Evolutionary conservation across 37 sponge, comb jelly and placozoan species (phyloP).

Genomic region (Geodia barretti): DNA sequence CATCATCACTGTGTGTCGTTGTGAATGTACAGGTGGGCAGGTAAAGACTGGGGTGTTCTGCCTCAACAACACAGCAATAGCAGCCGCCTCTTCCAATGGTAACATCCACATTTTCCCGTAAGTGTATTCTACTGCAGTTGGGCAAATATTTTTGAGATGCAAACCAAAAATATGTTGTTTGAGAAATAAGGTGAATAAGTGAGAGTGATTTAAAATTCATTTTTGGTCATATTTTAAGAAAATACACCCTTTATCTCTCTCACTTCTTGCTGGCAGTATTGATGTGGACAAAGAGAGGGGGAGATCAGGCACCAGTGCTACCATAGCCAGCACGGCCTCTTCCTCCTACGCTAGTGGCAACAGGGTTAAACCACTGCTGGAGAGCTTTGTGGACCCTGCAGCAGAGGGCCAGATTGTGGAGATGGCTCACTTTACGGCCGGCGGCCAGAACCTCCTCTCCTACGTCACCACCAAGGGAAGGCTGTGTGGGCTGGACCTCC

Average conservation of each 20-base stretch:
- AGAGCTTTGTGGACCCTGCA: slow-evolving; percentile 22
- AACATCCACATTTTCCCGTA: slow-evolving; percentile 47
- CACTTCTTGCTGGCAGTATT: no score
- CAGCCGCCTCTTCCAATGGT: slow-evolving; percentile 62
- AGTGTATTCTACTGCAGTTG: no score
- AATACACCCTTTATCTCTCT: no score
- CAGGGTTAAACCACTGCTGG: slow-evolving; percentile 17
- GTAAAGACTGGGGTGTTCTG: slow-evolving; percentile 64
- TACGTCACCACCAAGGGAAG: slow-evolving; percentile 69
- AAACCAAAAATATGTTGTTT: slow-evolving; percentile 1
- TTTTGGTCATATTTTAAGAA: no score
- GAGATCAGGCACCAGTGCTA: background rate
- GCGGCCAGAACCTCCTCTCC: slow-evolving; percentile 55
- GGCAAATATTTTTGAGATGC: no score
- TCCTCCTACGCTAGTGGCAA: no score
- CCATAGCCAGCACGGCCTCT: no score
- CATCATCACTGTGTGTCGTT: no score
- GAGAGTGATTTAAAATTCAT: no score
- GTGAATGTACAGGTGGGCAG: slow-evolving; percentile 13
- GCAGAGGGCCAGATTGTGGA: slow-evolving; percentile 66
- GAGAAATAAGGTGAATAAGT: background rate
- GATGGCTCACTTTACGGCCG: slow-evolving; percentile 49
- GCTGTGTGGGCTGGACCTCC: slow-evolving; percentile 75
- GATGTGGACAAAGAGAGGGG: background rate
- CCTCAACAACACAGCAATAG: slow-evolving; percentile 29